These are phyloP conservation scores for Tetanocera ferruginea DNA, from an alignment of 2,888 invertebrate genomes.

Conservation along the genomic window DNA sequence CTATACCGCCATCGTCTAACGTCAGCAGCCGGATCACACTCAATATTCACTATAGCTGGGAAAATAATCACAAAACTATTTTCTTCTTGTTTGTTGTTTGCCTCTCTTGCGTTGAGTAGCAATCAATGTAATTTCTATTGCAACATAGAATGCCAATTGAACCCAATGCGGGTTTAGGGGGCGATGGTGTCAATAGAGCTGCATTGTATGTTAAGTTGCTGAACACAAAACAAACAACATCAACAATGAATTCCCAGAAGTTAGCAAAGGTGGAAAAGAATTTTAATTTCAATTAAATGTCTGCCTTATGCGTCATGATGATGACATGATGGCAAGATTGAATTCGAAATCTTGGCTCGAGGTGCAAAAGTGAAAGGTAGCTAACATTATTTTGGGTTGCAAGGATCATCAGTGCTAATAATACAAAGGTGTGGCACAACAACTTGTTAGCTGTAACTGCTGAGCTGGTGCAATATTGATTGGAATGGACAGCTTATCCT, in stretches of 20 bases:
- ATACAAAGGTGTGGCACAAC: conserved; percentile 9
- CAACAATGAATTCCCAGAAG: conserved; percentile 14
- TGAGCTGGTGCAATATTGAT: conserved; percentile 23
- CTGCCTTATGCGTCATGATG: not conserved
- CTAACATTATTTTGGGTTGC: conserved; percentile 13
- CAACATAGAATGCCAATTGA: not conserved
- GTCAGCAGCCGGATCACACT: not conserved
- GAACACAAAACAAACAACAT: not conserved
- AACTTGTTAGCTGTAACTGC: not conserved
- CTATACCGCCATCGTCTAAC: too few relatives aligned
- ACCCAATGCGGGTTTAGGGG: not conserved
- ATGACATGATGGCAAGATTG: too few relatives aligned
- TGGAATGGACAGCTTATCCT: conserved; percentile 1
- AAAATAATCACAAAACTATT: not conserved
- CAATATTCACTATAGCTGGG: not conserved
- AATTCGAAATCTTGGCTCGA: not conserved
- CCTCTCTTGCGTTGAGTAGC: not conserved
- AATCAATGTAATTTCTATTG: conserved; percentile 7
- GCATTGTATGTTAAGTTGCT: not conserved
- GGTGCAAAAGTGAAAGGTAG: not conserved
- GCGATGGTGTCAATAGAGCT: conserved; percentile 28
- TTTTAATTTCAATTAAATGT: conserved; percentile 33
- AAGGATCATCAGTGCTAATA: conserved; percentile 13
- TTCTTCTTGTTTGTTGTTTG: not conserved
- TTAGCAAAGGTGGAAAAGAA: not conserved